phyloP scores from a whole-genome alignment of 2,113 vertebrate genomes.

The Phylloscopus whistleri region DNA sequence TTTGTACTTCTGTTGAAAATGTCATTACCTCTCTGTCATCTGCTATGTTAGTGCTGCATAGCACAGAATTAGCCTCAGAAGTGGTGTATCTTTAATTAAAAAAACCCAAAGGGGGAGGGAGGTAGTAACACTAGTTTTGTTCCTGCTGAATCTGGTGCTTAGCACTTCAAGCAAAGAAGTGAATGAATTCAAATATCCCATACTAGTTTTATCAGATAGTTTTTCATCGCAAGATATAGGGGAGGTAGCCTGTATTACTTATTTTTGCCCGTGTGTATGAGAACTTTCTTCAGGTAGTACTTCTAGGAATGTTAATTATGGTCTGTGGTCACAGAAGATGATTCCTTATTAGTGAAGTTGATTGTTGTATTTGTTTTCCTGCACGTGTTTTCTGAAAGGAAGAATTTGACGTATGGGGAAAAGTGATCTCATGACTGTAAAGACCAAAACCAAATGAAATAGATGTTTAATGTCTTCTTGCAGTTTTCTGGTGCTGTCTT shows the following conservation, averaged over 20 bases:
- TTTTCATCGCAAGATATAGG: neutral
- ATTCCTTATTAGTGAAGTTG: neutral
- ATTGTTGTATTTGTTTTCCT: neutral
- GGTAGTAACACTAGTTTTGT: neutral
- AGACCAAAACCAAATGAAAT: neutral
- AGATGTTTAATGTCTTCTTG: neutral
- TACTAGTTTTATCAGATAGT: neutral
- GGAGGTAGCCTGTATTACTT: neutral
- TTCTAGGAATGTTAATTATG: neutral
- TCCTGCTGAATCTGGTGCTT: neutral
- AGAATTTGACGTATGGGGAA: neutral
- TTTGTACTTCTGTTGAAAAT: neutral
- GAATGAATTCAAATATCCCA: neutral
- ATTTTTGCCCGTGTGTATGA: neutral
- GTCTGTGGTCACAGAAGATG: neutral
- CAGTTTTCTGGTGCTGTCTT: neutral
- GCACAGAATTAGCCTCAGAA: neutral
- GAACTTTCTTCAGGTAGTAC: neutral
- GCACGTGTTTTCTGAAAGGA: neutral
- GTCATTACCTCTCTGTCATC: neutral
- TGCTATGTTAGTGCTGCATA: neutral
- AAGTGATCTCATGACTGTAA: neutral
- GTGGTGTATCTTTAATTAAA: neutral
- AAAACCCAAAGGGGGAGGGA: neutral
- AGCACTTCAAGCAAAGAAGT: neutral